Evolutionary conservation across 2,113 vertebrate genomes (phyloP).

Genomic region (Phycodurus eques): DNA sequence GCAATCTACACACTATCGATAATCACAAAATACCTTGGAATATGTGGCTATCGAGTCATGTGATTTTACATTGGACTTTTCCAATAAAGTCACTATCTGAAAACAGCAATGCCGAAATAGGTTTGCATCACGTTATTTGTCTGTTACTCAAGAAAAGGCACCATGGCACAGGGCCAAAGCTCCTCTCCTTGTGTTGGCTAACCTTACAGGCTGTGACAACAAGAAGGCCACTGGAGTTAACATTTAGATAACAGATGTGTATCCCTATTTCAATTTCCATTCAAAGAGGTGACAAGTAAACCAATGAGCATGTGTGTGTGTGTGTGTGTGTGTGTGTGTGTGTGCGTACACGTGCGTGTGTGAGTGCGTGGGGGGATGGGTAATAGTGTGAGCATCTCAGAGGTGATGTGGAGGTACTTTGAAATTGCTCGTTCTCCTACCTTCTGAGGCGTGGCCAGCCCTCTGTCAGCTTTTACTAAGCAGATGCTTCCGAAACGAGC

Average conservation of each 20-base stretch:
- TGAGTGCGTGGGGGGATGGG: slow-evolving; percentile 11
- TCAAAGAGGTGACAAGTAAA: slow-evolving; percentile 66
- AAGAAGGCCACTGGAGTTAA: slow-evolving; percentile 73
- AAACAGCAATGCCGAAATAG: not conserved
- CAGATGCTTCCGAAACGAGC: slow-evolving; percentile 69
- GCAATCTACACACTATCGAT: not conserved
- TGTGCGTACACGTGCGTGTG: slow-evolving; percentile 8
- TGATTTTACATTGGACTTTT: not conserved
- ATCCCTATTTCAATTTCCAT: slow-evolving; percentile 70
- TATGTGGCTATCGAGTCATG: not conserved
- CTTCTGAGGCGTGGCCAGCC: slow-evolving; percentile 76
- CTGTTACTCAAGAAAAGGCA: not conserved
- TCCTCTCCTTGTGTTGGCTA: slow-evolving; percentile 52
- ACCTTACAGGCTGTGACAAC: slow-evolving; percentile 69
- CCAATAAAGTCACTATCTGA: not conserved
- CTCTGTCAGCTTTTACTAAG: slow-evolving; percentile 78
- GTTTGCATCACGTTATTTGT: not conserved
- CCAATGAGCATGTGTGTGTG: slow-evolving; percentile 42
- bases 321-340: slow-evolving; percentile 8
- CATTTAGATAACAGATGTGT: slow-evolving; percentile 79
- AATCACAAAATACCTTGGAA: too few relatives aligned
- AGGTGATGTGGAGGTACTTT: slow-evolving; percentile 66
- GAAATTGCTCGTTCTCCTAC: slow-evolving; percentile 75
- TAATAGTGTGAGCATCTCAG: slow-evolving; percentile 51
- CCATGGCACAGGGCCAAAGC: slow-evolving; percentile 46